Percentiles rank a stretch among this genome's conserved stretches.
Conservation (phyloP, 2,797 vertebrate genomes). For the Acanthurus tractus region DNA sequence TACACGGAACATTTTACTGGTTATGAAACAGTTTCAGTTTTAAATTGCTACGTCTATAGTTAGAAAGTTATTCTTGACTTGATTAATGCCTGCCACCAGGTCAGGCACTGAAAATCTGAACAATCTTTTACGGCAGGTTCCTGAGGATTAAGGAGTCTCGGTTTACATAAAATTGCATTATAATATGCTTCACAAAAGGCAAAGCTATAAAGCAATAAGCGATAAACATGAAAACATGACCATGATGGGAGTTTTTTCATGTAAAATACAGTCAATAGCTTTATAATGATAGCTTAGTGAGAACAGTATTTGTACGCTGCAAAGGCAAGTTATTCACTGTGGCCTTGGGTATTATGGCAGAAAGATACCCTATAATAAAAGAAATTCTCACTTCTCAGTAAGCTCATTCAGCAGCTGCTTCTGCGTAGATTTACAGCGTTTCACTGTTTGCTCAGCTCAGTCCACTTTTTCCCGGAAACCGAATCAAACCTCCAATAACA, state of each 20-base stretch:
- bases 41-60: too few species aligned
- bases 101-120: too few species aligned
- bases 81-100: too few species aligned
- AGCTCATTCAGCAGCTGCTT: conserved; percentile 5
- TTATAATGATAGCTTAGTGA: not conserved
- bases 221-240: not conserved
- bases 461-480: conserved; percentile 56
- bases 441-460: conserved; percentile 50
- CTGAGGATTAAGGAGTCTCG: too few species aligned
- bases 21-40: too few species aligned
- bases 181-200: not conserved
- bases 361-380: conserved; percentile 5
- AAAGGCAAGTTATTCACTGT: conserved; percentile 9
- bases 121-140: too few species aligned
- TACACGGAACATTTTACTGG: too few species aligned
- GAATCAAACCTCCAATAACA: conserved; percentile 54
- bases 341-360: conserved; percentile 29
- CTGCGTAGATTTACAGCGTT: conserved; percentile 33
- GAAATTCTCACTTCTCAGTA: conserved; percentile 4
- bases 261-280: not conserved
- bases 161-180: not conserved
- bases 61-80: too few species aligned
- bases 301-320: conserved; percentile 20
- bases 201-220: not conserved
- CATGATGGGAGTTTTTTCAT: not conserved